Evolutionary conservation across 2,888 invertebrate species (phyloP).

Genomic region (Penaeus monodon): DNA sequence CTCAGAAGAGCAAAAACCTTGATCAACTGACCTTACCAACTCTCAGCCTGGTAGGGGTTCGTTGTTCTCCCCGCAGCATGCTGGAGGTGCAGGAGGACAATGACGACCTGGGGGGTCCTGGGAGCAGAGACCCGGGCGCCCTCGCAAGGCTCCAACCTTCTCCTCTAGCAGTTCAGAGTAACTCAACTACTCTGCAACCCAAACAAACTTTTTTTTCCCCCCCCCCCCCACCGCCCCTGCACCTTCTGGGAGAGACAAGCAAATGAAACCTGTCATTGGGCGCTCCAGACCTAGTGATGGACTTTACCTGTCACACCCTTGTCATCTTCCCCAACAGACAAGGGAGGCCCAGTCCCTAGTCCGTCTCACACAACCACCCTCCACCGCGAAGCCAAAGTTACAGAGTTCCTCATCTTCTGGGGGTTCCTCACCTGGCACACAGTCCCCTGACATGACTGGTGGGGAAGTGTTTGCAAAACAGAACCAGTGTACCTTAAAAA

Average conservation of each 20-base stretch:
- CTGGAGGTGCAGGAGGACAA: constrained; percentile 37
- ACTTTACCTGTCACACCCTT: constrained; percentile 65
- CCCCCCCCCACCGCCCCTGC: constrained; percentile 57
- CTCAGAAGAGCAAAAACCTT: constrained; percentile 54
- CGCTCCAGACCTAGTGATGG: constrained; percentile 65
- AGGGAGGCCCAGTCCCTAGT: constrained; percentile 53
- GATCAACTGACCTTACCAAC: constrained; percentile 42
- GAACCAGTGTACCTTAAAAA: constrained; percentile 83
- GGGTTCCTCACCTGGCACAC: constrained; percentile 70
- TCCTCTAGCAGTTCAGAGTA: constrained; percentile 64
- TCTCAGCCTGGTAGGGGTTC: constrained; percentile 26
- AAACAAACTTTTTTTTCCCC: too few species aligned
- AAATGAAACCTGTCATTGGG: constrained; percentile 55
- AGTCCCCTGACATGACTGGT: constrained; percentile 76
- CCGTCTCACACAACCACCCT: constrained; percentile 52
- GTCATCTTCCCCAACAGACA: constrained; percentile 62
- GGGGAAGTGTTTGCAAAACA: constrained; percentile 84
- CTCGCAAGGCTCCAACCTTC: constrained; percentile 57
- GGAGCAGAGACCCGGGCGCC: constrained; percentile 51
- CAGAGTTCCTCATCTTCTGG: constrained; percentile 66
- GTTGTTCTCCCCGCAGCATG: constrained; percentile 35
- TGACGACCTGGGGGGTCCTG: constrained; percentile 15
- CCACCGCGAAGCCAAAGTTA: constrained; percentile 49
- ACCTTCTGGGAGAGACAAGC: constrained; percentile 57
- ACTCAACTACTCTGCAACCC: constrained; percentile 40